Evolutionary conservation across 2,888 invertebrate genomes (phyloP), one percentile per base, ranked within the genome.

Genomic region (Hydropsyche betteni): DNA sequence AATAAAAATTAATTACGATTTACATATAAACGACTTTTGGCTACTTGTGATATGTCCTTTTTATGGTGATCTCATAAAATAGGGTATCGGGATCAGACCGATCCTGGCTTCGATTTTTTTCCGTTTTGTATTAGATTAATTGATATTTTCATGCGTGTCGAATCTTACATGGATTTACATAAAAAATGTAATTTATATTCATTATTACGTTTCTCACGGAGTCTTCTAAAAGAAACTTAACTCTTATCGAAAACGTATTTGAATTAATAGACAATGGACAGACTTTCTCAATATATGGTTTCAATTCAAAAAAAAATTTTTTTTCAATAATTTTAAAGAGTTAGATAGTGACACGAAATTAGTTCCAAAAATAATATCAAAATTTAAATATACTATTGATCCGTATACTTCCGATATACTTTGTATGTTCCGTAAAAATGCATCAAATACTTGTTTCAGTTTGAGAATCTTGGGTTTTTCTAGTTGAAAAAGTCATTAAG

Each of bases 401-500:
- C 10, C 44, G 3, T 44, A 8, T 44, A 1, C 3, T 44, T 44
- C 44, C 1, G 1, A 2, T 44, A 44, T 44, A 8, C 10, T 44
- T 44, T 1, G 0, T 8, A 8, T 10, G 10, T 10, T 44, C 3
- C 7, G 10, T 44, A 10, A 1, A 44, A 44, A 44, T 44, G 10
- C 44, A 44, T 44, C 44, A 1, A 44, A 44, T 2, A 44, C 10
- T 0, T 44, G 44, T 8, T 6, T 4, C 33, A 64, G 64, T 70
- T 70, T 70, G 70, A 53, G 53, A 70, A 70, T 7, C 70, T 16
- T 8, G n/a, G 16, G 6, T 38, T 34, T 12, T 70, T 53, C 36
- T 53, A 70, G 70, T 53, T 33, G 70, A 52, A 53, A 70, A 70
- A 70, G 70, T 70, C 70, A 69, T 69, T 51, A 69, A 69, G 69